Percentiles rank a stretch among this genome's conserved stretches.
phyloP scores from a whole-genome alignment of 2,797 vertebrate species.

The Lacerta agilis region DNA sequence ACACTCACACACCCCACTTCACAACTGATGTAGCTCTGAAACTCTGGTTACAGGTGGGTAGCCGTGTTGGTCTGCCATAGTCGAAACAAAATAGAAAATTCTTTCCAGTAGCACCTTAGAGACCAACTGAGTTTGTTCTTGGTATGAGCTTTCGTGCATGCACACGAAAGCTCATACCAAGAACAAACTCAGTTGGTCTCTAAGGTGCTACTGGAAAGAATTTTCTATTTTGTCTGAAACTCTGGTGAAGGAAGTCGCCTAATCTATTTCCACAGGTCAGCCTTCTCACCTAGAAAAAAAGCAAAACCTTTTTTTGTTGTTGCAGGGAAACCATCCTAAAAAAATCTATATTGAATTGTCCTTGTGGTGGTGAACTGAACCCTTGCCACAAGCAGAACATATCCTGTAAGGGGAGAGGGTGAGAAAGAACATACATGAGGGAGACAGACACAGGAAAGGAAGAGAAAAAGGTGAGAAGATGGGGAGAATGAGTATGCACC shows the following conservation, averaged over 20 bases:
- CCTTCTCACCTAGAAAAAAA: background rate
- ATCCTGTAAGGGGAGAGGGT: too few relatives aligned
- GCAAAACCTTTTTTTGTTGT: background rate
- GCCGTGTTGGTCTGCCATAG: too few relatives aligned
- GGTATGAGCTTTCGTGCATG: too few relatives aligned
- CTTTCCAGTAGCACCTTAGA: too few relatives aligned
- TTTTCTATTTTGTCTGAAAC: too few relatives aligned
- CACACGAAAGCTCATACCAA: too few relatives aligned
- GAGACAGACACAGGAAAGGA: background rate
- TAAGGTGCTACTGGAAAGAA: too few relatives aligned
- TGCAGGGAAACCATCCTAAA: background rate
- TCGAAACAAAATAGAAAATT: too few relatives aligned
- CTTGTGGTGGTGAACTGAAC: background rate
- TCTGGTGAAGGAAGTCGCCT: background rate
- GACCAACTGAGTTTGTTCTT: too few relatives aligned
- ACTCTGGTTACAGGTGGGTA: too few relatives aligned
- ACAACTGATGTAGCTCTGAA: background rate
- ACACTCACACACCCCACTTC: background rate
- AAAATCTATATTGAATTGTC: background rate
- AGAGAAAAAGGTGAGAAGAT: background rate
- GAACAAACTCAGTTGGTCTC: too few relatives aligned
- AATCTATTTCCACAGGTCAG: background rate
- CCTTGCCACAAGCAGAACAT: background rate
- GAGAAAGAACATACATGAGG: background rate
- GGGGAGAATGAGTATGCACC: background rate